Evolutionary conservation across 1,140 invertebrate genomes (phyloP), one percentile per base, ranked within the genome.

Genomic region (Sesamia nonagrioides): DNA sequence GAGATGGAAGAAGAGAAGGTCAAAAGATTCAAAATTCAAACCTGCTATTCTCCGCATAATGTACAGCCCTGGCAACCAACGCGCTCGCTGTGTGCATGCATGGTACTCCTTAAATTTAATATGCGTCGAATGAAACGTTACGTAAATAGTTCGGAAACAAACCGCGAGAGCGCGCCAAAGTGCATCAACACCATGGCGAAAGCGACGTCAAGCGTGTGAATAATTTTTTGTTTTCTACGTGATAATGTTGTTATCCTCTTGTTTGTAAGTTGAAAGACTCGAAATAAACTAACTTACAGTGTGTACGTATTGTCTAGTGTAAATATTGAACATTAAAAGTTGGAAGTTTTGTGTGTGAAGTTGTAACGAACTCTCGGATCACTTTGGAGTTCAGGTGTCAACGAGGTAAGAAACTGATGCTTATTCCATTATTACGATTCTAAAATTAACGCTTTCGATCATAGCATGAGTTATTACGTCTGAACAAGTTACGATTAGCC

Each of bases 361-460:
- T 94, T 93, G 77, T 89, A 92, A 93, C 92, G 91, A 94, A 95
- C 92, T 95, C 92, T 88, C 83, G 88, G 89, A 94, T 93, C 91
- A 89, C 89, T 94, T 91, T 85, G 91, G 88, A 91, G 89, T 94
- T 94, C 91, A 94, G 93, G 93, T 95, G 94, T 94, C 93, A 94
- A 94, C 91, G 94, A 95, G 94, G 94, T 95, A 95, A 95, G 94
- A 92, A 94, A 91, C 81, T 84, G 84, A 95, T 93, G 92, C 94
- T 91, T 94, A 92, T 90, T 93, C 84, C 89, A 88, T 89, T 86
- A 94, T 92, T 92, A 90, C 79, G 86, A 90, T 91, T 92, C 89
- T 93, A 91, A 90, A 91, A 88, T 92, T 92, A 93, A 89, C 86
- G 82, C 82, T 88, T 88, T 84, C 82, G 80, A 81, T 86, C 69